phyloP scores from a whole-genome alignment of 2,888 invertebrate genomes.

The Parascotia fuliginaria region DNA sequence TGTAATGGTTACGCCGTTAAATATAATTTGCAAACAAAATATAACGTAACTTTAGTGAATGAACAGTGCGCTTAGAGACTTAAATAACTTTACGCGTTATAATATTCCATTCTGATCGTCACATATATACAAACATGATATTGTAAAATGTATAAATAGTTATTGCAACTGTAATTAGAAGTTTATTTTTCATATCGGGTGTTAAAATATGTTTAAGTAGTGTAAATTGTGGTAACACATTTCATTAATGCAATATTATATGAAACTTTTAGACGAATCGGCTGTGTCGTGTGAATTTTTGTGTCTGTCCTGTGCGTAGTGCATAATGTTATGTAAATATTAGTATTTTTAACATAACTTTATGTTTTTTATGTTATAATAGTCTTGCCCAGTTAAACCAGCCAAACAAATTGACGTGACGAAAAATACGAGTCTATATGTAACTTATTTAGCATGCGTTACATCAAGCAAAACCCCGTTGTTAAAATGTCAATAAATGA shows the following conservation, averaged over 20 bases:
- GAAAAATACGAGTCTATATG: slow-evolving; percentile 6
- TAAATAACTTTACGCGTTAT: slow-evolving; percentile 65
- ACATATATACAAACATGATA: slow-evolving; percentile 67
- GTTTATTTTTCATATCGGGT: slow-evolving; percentile 86
- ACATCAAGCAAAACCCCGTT: neutral
- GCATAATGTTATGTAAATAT: slow-evolving; percentile 75
- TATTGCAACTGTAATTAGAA: slow-evolving; percentile 85
- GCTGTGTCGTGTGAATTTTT: slow-evolving; percentile 81
- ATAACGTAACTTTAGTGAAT: slow-evolving; percentile 59
- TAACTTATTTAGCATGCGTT: slow-evolving; percentile 27
- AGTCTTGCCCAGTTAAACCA: slow-evolving; percentile 52
- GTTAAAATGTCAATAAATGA: slow-evolving; percentile 3
- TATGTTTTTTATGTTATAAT: slow-evolving; percentile 33
- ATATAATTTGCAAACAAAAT: slow-evolving; percentile 70
- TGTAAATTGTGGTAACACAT: slow-evolving; percentile 79
- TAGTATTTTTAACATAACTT: slow-evolving; percentile 35
- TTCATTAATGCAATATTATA: slow-evolving; percentile 79
- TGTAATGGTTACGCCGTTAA: slow-evolving; percentile 58
- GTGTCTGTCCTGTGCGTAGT: slow-evolving; percentile 78
- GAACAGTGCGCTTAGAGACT: slow-evolving; percentile 79
- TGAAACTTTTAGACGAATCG: slow-evolving; percentile 78
- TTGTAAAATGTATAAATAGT: slow-evolving; percentile 85
- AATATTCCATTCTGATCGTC: slow-evolving; percentile 52
- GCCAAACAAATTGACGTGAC: slow-evolving; percentile 33
- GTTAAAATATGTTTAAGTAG: slow-evolving; percentile 84